phyloP scores from a whole-genome alignment of 2,888 invertebrate species.

The Stegana nigrithorax region DNA sequence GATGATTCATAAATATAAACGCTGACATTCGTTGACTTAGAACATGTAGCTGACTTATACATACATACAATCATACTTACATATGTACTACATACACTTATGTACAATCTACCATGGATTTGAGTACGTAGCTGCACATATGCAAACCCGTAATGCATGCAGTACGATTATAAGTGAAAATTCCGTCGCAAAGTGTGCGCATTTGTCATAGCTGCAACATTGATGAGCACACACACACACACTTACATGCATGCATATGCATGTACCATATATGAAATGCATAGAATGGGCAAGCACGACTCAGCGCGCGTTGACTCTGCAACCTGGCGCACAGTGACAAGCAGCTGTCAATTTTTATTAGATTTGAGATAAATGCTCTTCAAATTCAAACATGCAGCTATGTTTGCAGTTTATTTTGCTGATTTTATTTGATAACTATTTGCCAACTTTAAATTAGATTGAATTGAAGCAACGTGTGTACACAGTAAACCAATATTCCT shows the following conservation, averaged over 20 bases:
- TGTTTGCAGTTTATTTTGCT: neutral
- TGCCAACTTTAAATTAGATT: neutral
- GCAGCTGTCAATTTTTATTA: slow-evolving; percentile 10
- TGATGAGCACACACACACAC: too few species aligned
- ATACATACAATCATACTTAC: neutral
- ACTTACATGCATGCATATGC: neutral
- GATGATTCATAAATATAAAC: slow-evolving; percentile 18
- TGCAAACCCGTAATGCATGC: too few species aligned
- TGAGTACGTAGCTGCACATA: too few species aligned
- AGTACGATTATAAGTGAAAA: slow-evolving; percentile 1
- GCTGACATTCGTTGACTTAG: neutral
- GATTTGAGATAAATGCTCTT: neutral
- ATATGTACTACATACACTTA: neutral
- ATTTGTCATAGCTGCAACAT: neutral
- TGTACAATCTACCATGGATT: too few species aligned
- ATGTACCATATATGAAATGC: neutral
- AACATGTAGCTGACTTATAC: neutral
- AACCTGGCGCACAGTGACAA: neutral
- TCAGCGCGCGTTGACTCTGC: neutral
- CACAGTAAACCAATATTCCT: neutral
- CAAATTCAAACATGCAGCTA: neutral
- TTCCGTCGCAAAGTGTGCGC: neutral
- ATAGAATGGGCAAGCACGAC: neutral
- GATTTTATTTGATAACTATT: neutral
- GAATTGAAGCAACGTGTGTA: too few species aligned